These are phyloP conservation scores for Vanessa tameamea DNA, from an alignment of 1,140 invertebrate species.

Conservation along the genomic window DNA sequence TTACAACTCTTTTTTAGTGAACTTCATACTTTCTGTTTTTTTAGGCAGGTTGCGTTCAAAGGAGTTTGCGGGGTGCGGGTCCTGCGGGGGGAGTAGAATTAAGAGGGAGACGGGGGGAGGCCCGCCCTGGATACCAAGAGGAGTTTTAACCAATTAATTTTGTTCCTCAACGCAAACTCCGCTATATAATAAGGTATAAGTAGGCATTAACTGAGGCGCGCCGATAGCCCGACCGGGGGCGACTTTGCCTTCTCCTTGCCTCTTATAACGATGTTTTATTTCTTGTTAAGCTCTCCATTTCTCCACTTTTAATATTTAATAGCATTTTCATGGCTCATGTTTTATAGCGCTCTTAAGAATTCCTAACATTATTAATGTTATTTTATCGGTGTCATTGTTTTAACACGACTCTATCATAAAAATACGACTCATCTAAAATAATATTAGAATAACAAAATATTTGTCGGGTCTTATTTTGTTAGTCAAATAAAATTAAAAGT, in stretches of 20 bases:
- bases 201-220: conserved; percentile 80
- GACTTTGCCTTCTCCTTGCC: conserved; percentile 69
- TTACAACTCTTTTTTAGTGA: conserved; percentile 63
- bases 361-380: conserved; percentile 71
- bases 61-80: conserved; percentile 70
- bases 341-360: conserved; percentile 78
- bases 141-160: conserved; percentile 83
- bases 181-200: conserved; percentile 81
- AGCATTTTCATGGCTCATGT: conserved; percentile 78
- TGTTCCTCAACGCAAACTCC: conserved; percentile 81
- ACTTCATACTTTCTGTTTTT: conserved; percentile 79
- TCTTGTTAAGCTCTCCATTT: conserved; percentile 80
- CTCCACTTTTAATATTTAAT: conserved; percentile 81
- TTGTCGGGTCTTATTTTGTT: background rate
- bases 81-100: conserved; percentile 65
- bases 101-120: conserved; percentile 71
- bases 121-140: conserved; percentile 80
- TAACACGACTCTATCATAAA: conserved; percentile 39
- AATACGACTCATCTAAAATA: conserved; percentile 13
- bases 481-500: background rate
- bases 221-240: conserved; percentile 77
- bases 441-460: conserved; percentile 4
- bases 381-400: conserved; percentile 63
- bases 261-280: conserved; percentile 80
- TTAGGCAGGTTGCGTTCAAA: conserved; percentile 79